Percentiles rank a stretch among this genome's conserved stretches.
Conservation (phyloP, 2,888 invertebrate genomes). For the Nemotelus pantherinus region DNA sequence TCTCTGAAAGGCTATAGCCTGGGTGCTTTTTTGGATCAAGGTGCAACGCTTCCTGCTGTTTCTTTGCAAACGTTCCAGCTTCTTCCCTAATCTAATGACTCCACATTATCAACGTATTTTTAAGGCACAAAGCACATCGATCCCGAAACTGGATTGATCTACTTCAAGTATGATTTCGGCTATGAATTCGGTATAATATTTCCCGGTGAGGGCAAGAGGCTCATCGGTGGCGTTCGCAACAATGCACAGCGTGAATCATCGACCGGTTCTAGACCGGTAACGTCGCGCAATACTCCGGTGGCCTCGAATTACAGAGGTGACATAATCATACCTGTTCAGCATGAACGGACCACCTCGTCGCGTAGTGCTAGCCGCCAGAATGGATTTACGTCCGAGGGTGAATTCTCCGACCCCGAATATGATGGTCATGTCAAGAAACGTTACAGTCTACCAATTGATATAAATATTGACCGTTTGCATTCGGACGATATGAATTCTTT, state of each 20-base stretch:
- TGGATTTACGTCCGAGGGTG: conserved; percentile 68
- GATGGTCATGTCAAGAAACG: conserved; percentile 63
- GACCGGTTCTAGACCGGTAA: background rate
- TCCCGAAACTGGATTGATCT: conserved; percentile 79
- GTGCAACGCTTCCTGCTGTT: background rate
- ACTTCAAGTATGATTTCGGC: conserved; percentile 85
- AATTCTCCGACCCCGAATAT: conserved; percentile 70
- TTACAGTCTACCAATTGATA: conserved; percentile 64
- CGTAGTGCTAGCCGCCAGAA: conserved; percentile 39
- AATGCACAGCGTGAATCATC: background rate
- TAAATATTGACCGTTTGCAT: conserved; percentile 63
- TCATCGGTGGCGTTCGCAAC: conserved; percentile 58
- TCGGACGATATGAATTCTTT: conserved; percentile 55
- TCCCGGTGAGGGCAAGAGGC: conserved; percentile 72
- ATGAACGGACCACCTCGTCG: conserved; percentile 67
- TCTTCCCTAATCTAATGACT: background rate
- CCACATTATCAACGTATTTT: conserved; percentile 20
- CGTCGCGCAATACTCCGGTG: background rate
- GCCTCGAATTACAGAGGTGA: conserved; percentile 63
- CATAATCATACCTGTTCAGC: conserved; percentile 74
- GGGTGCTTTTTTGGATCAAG: background rate
- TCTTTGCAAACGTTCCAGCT: conserved; percentile 9
- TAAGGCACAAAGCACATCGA: conserved; percentile 80
- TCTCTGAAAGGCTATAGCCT: background rate
- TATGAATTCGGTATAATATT: conserved; percentile 80